Conservation (phyloP, 1,140 invertebrate species). For the Magallana angulata region DNA sequence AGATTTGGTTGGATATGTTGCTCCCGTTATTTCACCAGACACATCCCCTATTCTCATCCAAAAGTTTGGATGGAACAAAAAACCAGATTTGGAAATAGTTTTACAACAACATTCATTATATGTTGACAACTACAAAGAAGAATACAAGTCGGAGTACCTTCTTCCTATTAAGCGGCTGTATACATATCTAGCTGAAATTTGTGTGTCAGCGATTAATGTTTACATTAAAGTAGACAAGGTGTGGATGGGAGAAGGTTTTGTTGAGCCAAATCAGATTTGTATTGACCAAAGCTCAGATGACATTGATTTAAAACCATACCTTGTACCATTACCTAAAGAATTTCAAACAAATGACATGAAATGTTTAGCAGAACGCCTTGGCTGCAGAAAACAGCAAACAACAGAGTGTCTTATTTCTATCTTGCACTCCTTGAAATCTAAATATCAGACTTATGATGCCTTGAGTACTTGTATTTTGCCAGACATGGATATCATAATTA, state of each 20-base stretch:
- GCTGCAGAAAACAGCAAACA: not conserved
- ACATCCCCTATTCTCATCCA: not conserved
- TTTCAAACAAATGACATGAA: not conserved
- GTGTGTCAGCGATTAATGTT: not conserved
- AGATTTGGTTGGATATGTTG: not conserved
- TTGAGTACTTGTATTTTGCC: not conserved
- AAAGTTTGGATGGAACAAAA: not conserved
- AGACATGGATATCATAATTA: constrained; percentile 41
- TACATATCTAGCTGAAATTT: not conserved
- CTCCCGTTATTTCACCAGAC: not conserved
- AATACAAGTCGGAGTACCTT: constrained; percentile 1
- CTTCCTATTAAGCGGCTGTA: not conserved
- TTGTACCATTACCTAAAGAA: constrained; percentile 39
- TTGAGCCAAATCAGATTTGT: not conserved
- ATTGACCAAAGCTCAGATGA: not conserved
- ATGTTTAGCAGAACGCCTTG: not conserved
- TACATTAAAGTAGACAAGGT: not conserved
- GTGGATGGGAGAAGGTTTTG: not conserved
- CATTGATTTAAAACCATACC: constrained; percentile 42
- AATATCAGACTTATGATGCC: not conserved
- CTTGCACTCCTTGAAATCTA: not conserved
- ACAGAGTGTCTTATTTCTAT: not conserved
- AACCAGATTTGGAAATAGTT: constrained; percentile 4
- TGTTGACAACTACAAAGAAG: not conserved
- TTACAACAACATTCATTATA: not conserved